phyloP scores from a whole-genome alignment of 1,140 invertebrate species.

The Cardiocondyla obscurior region DNA sequence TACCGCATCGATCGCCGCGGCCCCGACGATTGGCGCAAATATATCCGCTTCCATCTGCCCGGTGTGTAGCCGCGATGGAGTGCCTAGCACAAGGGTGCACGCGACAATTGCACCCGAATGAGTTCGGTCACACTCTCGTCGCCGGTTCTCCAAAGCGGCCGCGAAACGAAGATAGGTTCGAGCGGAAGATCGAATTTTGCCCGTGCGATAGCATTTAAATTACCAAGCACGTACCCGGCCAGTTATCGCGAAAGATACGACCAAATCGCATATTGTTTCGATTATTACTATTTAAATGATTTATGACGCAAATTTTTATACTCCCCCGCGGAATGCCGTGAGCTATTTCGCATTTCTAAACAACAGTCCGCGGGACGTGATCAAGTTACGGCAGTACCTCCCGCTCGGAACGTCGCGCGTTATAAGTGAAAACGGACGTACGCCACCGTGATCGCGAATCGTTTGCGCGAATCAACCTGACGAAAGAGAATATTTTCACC shows the following conservation, averaged over 20 bases:
- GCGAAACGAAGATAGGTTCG: neutral
- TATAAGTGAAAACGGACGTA: neutral
- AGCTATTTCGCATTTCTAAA: neutral
- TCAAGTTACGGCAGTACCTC: neutral
- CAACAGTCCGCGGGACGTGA: neutral
- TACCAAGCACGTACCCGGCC: neutral
- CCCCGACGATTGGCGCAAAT: constrained; percentile 63
- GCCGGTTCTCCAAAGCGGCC: neutral
- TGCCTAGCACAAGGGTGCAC: constrained; percentile 67
- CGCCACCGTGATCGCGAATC: neutral
- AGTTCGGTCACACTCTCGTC: constrained; percentile 24
- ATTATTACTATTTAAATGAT: neutral
- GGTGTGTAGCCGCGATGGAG: constrained; percentile 38
- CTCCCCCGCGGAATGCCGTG: neutral
- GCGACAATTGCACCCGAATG: constrained; percentile 60
- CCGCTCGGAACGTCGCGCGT: neutral
- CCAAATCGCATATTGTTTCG: neutral
- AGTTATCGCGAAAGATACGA: neutral
- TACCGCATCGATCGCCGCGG: constrained; percentile 70
- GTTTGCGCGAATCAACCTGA: constrained; percentile 1
- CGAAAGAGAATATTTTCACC: neutral
- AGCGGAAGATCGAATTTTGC: neutral
- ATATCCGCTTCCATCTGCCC: constrained; percentile 50
- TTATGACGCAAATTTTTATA: neutral
- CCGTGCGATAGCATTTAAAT: neutral